Evolutionary conservation across 2,113 vertebrate species (phyloP), one percentile per base, ranked within the genome.

Genomic region (Galeopterus variegatus): DNA sequence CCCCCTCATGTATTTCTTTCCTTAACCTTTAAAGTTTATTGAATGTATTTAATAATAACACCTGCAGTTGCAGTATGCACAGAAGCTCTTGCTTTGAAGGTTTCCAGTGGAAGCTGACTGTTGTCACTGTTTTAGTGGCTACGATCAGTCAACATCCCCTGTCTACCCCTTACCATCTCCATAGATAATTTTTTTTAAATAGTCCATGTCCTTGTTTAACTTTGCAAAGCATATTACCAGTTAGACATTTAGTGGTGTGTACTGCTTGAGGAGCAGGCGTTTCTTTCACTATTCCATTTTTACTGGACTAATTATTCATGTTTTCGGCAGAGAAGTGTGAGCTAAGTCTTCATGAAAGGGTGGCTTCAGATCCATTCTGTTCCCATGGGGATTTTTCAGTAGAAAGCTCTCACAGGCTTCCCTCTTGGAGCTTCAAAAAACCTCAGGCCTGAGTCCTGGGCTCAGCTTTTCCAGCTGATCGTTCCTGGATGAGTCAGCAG

Each of bases 391-490:
- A 2, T 62, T 95, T 79, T 95, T 80, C 26, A 54, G 64, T 45
- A 33, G 0, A 36, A 56, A 13, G 6, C 8, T 24, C 13, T 93
- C 3, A n/a, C 45, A 65, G 48, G 73, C 54, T 64, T 88, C 41
- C 10, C 28, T 75, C 60, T 31, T 23, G 18, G 26, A 93, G n/a
- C 15, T 28, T 45, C 41, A 52, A 11, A 67, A 67, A 75, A 86
- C 8, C 26, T 21, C 1, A 0, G 8, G 26, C 18, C 23, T 41
- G 75, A 62, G 17, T 58, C 5, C n/a, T 8, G 6, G 8, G 14
- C 50, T 21, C 36, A 11, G 76, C 73, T 54, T 70, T 69, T 24
- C 15, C 73, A 6, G 26, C 11, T 28, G 24, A 62, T 31, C 6
- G 0, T 12, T 86, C 12, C 23, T 41, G 24, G 58, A 36, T 0